Percentiles rank a stretch among this genome's conserved stretches.
phyloP scores from a whole-genome alignment of 2,888 invertebrate species.

The Sicus ferrugineus region DNA sequence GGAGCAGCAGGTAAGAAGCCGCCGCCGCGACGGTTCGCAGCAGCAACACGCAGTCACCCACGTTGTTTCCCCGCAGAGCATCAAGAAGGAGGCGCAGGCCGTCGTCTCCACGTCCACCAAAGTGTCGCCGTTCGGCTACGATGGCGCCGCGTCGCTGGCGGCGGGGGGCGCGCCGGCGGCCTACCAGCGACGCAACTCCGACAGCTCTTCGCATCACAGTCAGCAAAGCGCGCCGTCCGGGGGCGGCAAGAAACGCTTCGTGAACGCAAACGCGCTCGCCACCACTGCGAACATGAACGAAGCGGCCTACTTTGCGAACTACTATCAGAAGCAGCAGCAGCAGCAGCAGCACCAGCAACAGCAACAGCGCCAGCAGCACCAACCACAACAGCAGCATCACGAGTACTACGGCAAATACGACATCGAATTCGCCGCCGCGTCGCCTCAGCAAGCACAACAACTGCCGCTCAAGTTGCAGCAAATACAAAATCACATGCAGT shows the following conservation, averaged over 20 bases:
- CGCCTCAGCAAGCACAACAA: constrained; percentile 43
- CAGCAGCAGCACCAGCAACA: constrained; percentile 42
- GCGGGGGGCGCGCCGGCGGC: constrained; percentile 46
- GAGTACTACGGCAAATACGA: constrained; percentile 64
- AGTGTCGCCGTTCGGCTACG: constrained; percentile 60
- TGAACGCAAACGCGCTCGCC: constrained; percentile 41
- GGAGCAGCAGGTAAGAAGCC: constrained; percentile 57
- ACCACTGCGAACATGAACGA: constrained; percentile 39
- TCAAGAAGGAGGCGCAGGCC: constrained; percentile 62
- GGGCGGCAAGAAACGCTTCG: constrained; percentile 52
- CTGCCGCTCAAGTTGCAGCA: constrained; percentile 46
- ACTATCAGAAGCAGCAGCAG: constrained; percentile 51
- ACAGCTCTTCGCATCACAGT: constrained; percentile 49
- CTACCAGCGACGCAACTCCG: constrained; percentile 51
- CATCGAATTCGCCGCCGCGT: constrained; percentile 51
- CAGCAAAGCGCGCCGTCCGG: constrained; percentile 36
- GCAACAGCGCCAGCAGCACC: constrained; percentile 40
- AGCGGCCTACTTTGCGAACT: constrained; percentile 57
- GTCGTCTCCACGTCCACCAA: constrained; percentile 62
- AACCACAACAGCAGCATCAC: constrained; percentile 47
- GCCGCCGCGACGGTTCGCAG: neutral
- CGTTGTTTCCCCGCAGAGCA: constrained; percentile 49
- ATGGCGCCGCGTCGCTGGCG: constrained; percentile 43
- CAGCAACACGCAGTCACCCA: no score
- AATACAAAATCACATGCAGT: constrained; percentile 45